Percentiles rank a stretch among this genome's conserved stretches.
Evolutionary conservation across 2,113 vertebrate species (phyloP).

Genomic region (Cebidichthys violaceus): DNA sequence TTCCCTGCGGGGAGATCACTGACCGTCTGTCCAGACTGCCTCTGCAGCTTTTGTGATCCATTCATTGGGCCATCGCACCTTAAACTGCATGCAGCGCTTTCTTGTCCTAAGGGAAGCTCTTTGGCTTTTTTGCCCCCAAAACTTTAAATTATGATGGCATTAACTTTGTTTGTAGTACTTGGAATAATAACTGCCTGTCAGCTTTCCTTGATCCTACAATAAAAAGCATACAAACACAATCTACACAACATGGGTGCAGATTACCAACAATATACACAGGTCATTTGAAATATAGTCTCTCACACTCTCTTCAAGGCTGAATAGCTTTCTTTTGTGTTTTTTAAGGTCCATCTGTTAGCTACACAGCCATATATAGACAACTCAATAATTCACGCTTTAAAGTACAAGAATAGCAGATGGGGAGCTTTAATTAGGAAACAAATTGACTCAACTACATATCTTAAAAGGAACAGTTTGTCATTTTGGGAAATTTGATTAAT

Average conservation of each 20-base stretch:
- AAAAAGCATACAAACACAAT: not conserved
- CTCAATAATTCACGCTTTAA: slow-evolving; percentile 16
- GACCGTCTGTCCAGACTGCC: slow-evolving; percentile 73
- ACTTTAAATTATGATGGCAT: slow-evolving; percentile 35
- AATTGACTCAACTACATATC: slow-evolving; percentile 19
- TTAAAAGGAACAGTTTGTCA: slow-evolving; percentile 11
- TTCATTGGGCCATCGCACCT: slow-evolving; percentile 57
- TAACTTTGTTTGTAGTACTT: not conserved
- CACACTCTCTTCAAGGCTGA: not conserved
- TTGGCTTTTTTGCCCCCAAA: slow-evolving; percentile 34
- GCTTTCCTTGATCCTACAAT: not conserved
- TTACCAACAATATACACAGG: not conserved
- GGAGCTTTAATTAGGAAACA: slow-evolving; percentile 37
- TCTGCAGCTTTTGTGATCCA: slow-evolving; percentile 62
- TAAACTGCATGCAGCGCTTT: slow-evolving; percentile 32
- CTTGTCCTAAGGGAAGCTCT: slow-evolving; percentile 22
- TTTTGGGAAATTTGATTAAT: not conserved
- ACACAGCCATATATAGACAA: slow-evolving; percentile 18
- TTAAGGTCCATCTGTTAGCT: slow-evolving; percentile 34
- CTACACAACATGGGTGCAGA: not conserved
- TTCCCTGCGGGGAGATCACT: slow-evolving; percentile 67
- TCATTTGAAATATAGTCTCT: not conserved
- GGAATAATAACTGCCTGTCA: not conserved
- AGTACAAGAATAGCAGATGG: slow-evolving; percentile 32
- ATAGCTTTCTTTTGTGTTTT: not conserved